Base-by-base conservation (phyloP, 2,113 vertebrate species). In the Oryzias woworae region DNA sequence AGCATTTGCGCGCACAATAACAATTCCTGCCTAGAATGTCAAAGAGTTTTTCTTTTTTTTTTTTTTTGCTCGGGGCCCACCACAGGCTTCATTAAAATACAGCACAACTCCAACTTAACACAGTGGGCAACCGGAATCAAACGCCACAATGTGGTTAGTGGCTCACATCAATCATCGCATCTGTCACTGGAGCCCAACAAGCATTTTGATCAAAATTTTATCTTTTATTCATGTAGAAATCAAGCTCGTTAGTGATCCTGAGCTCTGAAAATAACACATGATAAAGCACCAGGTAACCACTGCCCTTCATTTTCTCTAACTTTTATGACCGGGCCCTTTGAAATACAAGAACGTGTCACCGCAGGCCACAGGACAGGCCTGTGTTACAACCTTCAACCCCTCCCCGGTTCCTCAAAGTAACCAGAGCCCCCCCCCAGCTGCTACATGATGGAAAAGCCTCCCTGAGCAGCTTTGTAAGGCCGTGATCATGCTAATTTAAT, bases 401-500 rank as follows among this genome's bases (percentile, higher is more conserved):
- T 51, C 71, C 80, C 69, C 81, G 49, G 67, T 73, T 66, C 66
- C 47, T 58, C 24, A 3, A 70, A 63, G 75, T 72, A 67, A 82
- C 69, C 59, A 58, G 26, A 66, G 23, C 50, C 76, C 74, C 76
- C 62, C 61, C 56, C 69, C 81, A 71, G 61, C 45, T 28, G 69
- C 75, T 58, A 48, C 17, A 28, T 63, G 70, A 79, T 69, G 42
- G 71, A 26, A 69, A 59, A 72, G 62, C n/a, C 71, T 62, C 76
- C 53, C 36, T 64, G 58, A 74, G 44, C 46, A 48, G 75, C 53
- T 62, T 69, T 75, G 51, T 86, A 75, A 79, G 76, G 63, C 80
- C 67, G 71, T 64, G 41, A 69, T 83, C 67, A 66, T 86, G 83
- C 78, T 71, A 78, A 89, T 88, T 87, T 84, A 85, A 84, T 85